These are phyloP conservation scores for Chorisops tibialis DNA, from an alignment of 2,888 invertebrate genomes.

Conservation along the genomic window DNA sequence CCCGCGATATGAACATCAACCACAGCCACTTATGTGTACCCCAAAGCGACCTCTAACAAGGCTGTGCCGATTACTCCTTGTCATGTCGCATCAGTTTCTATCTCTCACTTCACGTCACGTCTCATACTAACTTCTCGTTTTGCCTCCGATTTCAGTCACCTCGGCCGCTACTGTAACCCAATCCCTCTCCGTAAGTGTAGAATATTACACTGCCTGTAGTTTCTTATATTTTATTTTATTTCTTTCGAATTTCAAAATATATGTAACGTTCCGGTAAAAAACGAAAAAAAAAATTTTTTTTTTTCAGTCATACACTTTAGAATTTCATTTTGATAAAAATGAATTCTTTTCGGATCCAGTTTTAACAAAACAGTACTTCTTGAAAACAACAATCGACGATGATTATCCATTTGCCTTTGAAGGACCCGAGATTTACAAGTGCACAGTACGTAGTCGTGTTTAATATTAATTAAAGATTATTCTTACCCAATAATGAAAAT, in stretches of 20 bases:
- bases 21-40: too few species aligned
- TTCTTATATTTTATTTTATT: background rate
- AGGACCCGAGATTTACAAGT: conserved; percentile 67
- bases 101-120: too few species aligned
- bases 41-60: too few species aligned
- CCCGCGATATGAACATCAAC: too few species aligned
- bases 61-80: too few species aligned
- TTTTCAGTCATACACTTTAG: conserved; percentile 57
- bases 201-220: too few species aligned
- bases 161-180: too few species aligned
- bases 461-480: conserved; percentile 27
- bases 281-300: conserved; percentile 3
- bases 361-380: conserved; percentile 90
- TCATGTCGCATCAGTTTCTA: too few species aligned
- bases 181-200: too few species aligned
- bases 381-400: conserved; percentile 86
- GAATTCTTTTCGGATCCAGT: conserved; percentile 82
- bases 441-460: conserved; percentile 36
- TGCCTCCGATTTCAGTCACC: too few species aligned
- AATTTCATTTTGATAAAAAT: conserved; percentile 92
- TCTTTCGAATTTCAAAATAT: background rate
- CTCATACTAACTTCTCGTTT: too few species aligned
- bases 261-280: background rate
- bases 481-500: conserved; percentile 43
- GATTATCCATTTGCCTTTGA: conserved; percentile 93